phyloP scores from a whole-genome alignment of 92 coral and sea anemone species.

The Bergia puertoricense region DNA sequence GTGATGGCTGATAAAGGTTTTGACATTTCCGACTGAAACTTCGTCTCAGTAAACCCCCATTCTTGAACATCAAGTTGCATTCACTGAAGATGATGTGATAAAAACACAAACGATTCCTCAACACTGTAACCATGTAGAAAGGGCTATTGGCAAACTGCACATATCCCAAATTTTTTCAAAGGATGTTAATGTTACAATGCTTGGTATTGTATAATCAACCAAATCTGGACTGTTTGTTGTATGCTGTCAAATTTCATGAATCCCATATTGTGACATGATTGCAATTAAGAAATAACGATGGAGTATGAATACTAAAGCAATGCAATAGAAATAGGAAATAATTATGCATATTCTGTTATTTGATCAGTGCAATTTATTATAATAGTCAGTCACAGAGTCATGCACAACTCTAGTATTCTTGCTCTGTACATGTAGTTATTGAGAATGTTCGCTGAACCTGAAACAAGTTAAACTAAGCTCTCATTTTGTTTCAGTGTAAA shows the following conservation, averaged over 20 bases:
- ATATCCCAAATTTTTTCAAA: conserved; percentile 47
- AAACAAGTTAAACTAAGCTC: too few species aligned
- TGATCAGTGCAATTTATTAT: too few species aligned
- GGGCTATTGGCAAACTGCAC: conserved; percentile 61
- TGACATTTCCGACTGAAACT: conserved; percentile 51
- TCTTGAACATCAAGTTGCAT: conserved; percentile 47
- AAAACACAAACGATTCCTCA: too few species aligned
- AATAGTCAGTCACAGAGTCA: too few species aligned
- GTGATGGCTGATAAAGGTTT: conserved; percentile 64
- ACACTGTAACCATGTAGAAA: conserved; percentile 35
- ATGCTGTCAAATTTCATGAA: conserved; percentile 31
- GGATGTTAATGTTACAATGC: conserved; percentile 40
- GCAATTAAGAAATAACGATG: neutral
- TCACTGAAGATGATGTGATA: conserved; percentile 52
- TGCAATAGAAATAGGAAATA: neutral
- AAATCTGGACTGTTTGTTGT: conserved; percentile 62
- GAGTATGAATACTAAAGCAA: neutral
- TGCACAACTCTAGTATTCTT: too few species aligned
- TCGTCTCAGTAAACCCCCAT: conserved; percentile 54
- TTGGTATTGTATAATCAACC: conserved; percentile 47
- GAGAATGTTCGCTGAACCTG: too few species aligned
- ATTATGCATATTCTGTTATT: too few species aligned
- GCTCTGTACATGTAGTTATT: too few species aligned
- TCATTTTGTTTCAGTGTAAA: too few species aligned
- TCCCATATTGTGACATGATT: neutral